Evolutionary conservation across 2,888 invertebrate genomes (phyloP), one percentile per base, ranked within the genome.

Genomic region (Conops quadrifasciatus): DNA sequence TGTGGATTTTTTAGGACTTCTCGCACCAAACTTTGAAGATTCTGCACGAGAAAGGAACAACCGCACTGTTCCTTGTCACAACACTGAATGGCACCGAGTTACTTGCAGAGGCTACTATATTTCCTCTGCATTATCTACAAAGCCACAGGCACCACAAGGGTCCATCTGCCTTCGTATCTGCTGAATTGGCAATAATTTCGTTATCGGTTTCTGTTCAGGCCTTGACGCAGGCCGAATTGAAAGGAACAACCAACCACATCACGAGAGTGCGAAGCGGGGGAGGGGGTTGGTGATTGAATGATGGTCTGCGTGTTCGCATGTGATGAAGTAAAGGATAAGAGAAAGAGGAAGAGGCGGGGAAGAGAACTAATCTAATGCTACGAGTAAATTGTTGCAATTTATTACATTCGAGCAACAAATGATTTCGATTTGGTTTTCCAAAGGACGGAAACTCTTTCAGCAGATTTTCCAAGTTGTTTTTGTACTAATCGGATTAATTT

Each of bases 151-250:
- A 4, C n/a, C n/a, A n/a, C n/a, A n/a, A n/a, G n/a, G n/a, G n/a
- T n/a, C 53, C 21, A 19, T 24, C 53, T 53, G 43, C 47, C 66
- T 62, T 60, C 56, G 65, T 36, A 70, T 73, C 77, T 80, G 71
- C 64, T 81, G 77, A 77, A 71, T 76, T 76, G 80, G 75, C 74
- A 82, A 79, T 83, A 83, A 83, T 80, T 72, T 74, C 78, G 79
- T 83, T 83, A 83, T 83, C 82, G 73, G 72, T 47, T 72, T 70
- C 59, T 72, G 74, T 75, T 72, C 79, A 79, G 76, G 70, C 76
- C 67, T 49, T 64, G 66, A 53, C 71, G 70, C 51, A 72, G 67
- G 67, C 58, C 71, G 59, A 45, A 58, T 72, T 71, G 45, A 28
- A 43, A 16, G 16, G 43, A 51, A 51, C 15, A 21, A 49, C 49